Evolutionary conservation across 2,888 invertebrate genomes (phyloP).

Genomic region (Neoascia interrupta): DNA sequence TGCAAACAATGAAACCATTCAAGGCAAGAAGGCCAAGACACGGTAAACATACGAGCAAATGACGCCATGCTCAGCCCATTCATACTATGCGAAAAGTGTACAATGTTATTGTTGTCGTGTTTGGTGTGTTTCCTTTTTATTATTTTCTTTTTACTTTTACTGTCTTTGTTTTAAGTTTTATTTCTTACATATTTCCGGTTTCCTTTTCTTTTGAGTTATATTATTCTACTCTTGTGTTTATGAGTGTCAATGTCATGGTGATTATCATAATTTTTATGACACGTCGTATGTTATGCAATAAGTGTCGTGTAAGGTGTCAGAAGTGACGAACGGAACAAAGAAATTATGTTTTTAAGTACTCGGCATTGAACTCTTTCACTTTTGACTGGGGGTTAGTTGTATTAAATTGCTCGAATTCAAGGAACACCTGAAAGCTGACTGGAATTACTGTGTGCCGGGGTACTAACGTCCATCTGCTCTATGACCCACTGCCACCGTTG

Average conservation of each 20-base stretch:
- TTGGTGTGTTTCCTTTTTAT: slow-evolving; percentile 7
- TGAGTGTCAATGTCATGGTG: slow-evolving; percentile 44
- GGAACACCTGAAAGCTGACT: no score
- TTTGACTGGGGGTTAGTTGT: no score
- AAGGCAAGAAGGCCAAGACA: slow-evolving; percentile 18
- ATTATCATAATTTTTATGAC: no score
- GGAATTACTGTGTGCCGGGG: no score
- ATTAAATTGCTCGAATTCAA: no score
- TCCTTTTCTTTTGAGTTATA: slow-evolving; percentile 8
- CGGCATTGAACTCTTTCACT: no score
- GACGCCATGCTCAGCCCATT: no score
- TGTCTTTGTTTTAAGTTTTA: not conserved
- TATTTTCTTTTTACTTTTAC: not conserved
- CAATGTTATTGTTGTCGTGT: slow-evolving; percentile 9
- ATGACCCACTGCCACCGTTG: no score
- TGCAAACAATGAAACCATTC: slow-evolving; percentile 1
- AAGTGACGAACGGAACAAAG: not conserved
- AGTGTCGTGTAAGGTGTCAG: no score
- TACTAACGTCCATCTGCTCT: no score
- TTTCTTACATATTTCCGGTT: not conserved
- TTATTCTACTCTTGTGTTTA: not conserved
- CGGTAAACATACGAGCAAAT: not conserved
- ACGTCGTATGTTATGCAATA: slow-evolving; percentile 19
- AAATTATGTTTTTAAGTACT: no score
- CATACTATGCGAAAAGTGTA: slow-evolving; percentile 17